A percentile compares a stretch with the other conserved stretches of the same genome.
Conservation (phyloP, 2,113 vertebrate genomes). For the Crotalus horridus region DNA sequence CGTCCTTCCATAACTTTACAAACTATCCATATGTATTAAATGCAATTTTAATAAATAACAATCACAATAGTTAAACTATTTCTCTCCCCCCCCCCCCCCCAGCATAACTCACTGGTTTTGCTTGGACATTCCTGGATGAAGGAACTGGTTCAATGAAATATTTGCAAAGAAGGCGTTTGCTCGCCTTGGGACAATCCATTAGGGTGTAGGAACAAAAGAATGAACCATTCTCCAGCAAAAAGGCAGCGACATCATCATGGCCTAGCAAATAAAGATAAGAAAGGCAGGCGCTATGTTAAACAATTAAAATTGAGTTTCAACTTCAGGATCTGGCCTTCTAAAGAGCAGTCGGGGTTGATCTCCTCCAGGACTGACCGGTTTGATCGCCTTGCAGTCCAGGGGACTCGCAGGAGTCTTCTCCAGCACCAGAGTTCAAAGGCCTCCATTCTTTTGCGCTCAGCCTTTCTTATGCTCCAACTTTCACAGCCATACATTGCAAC, state of each 20-base stretch:
- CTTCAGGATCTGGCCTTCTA: too few relatives aligned
- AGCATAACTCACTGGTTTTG: conserved; percentile 65
- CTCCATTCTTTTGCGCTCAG: too few relatives aligned
- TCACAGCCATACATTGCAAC: too few relatives aligned
- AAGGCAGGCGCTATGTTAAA: background rate
- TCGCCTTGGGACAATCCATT: conserved; percentile 84
- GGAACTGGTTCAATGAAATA: conserved; percentile 68
- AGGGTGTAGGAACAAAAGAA: conserved; percentile 91
- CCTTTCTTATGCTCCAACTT: too few relatives aligned
- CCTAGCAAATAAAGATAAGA: conserved; percentile 67
- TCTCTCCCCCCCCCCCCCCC: too few relatives aligned
- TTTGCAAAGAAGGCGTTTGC: conserved; percentile 80
- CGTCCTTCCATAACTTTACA: background rate
- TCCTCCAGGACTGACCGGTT: too few relatives aligned
- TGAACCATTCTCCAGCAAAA: conserved; percentile 89
- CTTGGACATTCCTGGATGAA: conserved; percentile 45
- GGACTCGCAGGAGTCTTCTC: too few relatives aligned
- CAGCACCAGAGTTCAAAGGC: too few relatives aligned
- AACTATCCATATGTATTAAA: background rate
- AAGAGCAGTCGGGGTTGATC: too few relatives aligned
- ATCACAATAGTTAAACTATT: background rate
- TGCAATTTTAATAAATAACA: background rate
- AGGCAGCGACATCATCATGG: conserved; percentile 83
- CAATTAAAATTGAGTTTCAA: background rate
- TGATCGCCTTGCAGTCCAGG: too few relatives aligned